Base-by-base conservation (phyloP, 2,113 vertebrate species). In the Columba livia region DNA sequence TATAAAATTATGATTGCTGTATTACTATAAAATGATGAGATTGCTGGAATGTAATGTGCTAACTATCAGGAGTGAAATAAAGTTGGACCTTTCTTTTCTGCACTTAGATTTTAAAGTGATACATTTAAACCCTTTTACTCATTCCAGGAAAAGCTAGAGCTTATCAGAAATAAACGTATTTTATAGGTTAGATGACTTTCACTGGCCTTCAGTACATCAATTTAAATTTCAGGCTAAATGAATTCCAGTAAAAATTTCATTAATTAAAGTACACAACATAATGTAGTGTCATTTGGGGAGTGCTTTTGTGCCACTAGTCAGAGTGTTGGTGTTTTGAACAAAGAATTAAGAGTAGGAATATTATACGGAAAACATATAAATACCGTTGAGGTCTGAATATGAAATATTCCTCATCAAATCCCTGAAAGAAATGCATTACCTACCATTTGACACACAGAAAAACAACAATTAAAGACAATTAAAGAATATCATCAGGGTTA, bases 201-300 rank as follows among this genome's bases (percentile, higher is more conserved):
- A 62, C 2, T 92, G 40, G 34, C 66, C 65, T 85, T 87, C 38
- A 80, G n/a, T 51, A 53, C 40, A 72, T 58, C 42, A 77, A 8
- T 26, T 94, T 77, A 88, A 70, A 86, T 21, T 74, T 74, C 12
- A 79, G 18, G 50, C 32, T 65, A 94, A 88, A 92, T 66, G 38
- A 93, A 93, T 94, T 92, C 73, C 90, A 88, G 70, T 79, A 92
- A 96, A 64, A 77, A 73, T 26, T 10, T 60, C 5, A 83, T 71
- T 81, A 66, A 82, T 92, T 60, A 89, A 47, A 93, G 94, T 77
- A 66, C 31, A 77, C 47, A 89, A 12, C 60, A 53, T 88, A 85
- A 74, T 42, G 29, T 12, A 64, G 31, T 66, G 32, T 61, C 38
- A 60, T 66, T 61, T n/a, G 21, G 18, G n/a, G 36, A 85, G 44